phyloP scores from a whole-genome alignment of 30 jellyfish, hydroid and myxozoan species.

The Catostylus mosaicus region DNA sequence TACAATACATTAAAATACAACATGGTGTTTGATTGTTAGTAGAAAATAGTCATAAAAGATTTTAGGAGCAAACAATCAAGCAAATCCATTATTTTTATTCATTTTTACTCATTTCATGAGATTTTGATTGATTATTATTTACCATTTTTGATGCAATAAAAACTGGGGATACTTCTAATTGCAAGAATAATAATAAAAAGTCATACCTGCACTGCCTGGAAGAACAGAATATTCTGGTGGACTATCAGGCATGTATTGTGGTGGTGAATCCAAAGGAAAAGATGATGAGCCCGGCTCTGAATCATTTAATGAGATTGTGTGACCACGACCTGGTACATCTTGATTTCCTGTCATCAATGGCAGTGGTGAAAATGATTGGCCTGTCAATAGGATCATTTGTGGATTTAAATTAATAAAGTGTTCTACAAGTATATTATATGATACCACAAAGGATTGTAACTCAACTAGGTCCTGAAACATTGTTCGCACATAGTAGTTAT shows the following conservation, averaged over 20 bases:
- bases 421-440: too few species aligned
- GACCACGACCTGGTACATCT: slow-evolving; percentile 73
- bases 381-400: neutral
- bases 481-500: too few species aligned
- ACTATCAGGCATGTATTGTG: slow-evolving; percentile 75
- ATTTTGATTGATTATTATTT: too few species aligned
- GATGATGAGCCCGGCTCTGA: slow-evolving; percentile 35
- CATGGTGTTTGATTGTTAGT: too few species aligned
- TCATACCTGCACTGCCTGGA: slow-evolving; percentile 53
- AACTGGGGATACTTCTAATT: neutral
- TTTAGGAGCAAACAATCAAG: too few species aligned
- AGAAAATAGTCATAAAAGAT: too few species aligned
- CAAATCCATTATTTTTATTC: too few species aligned
- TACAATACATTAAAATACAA: too few species aligned
- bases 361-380: slow-evolving; percentile 48
- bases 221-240: slow-evolving; percentile 72
- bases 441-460: too few species aligned
- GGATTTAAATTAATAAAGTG: neutral
- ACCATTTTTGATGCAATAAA: too few species aligned
- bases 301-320: slow-evolving; percentile 62
- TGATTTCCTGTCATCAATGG: slow-evolving; percentile 65
- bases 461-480: too few species aligned
- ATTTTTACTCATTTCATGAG: too few species aligned
- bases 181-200: neutral
- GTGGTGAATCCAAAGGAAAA: slow-evolving; percentile 54